phyloP scores from a whole-genome alignment of 2,113 vertebrate species.

The Entelurus aequoreus region DNA sequence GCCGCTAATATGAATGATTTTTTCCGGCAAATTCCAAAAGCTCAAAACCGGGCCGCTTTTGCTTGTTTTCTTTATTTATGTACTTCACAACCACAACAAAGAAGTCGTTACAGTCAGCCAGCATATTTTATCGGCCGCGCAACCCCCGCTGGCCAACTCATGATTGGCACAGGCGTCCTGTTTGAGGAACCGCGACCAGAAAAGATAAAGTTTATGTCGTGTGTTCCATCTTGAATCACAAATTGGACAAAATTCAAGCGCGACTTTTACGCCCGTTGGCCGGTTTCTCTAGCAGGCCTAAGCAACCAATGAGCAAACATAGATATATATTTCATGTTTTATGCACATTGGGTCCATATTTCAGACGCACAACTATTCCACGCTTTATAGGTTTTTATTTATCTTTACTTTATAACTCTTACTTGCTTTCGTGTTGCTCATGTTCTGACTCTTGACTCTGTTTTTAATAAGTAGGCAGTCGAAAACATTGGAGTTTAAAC shows the following conservation, averaged over 20 bases:
- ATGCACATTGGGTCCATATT: not conserved
- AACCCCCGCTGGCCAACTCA: not conserved
- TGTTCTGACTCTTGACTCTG: not conserved
- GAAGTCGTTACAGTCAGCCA: not conserved
- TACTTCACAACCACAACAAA: not conserved
- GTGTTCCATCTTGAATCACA: conserved; percentile 5
- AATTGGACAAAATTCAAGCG: not conserved
- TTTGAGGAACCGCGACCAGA: not conserved
- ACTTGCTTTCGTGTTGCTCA: not conserved
- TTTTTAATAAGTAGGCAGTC: not conserved
- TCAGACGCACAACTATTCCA: not conserved
- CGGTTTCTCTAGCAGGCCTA: not conserved
- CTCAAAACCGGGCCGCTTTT: not conserved
- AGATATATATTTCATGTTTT: not conserved
- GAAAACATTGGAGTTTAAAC: not conserved
- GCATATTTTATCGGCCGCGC: not conserved
- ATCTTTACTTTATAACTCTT: no score
- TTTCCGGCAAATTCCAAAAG: not conserved
- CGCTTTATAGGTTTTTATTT: not conserved
- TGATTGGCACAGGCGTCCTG: not conserved
- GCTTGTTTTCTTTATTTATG: not conserved
- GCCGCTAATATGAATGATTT: not conserved
- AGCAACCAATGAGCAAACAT: not conserved
- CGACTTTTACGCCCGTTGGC: not conserved
- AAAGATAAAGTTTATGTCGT: conserved; percentile 1